These are phyloP conservation scores for Camelus dromedarius DNA, from an alignment of 2,113 vertebrate genomes.

Conservation along the genomic window DNA sequence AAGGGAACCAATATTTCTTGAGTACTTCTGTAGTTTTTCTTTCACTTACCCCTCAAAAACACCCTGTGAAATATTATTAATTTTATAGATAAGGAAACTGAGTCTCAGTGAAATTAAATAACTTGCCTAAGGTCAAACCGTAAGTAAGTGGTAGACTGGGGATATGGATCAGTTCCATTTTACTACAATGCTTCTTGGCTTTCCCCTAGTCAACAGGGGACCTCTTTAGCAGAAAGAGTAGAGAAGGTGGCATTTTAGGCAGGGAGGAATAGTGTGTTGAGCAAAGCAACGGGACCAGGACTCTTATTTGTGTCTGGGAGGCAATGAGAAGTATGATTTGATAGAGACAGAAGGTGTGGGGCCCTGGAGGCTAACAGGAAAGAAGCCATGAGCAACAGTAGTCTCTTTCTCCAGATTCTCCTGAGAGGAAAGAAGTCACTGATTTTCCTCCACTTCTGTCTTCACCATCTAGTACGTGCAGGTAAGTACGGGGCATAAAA, in stretches of 20 bases:
- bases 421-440: neutral
- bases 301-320: neutral
- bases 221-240: neutral
- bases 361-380: neutral
- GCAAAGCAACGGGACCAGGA: neutral
- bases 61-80: neutral
- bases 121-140: neutral
- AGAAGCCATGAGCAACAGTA: neutral
- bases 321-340: neutral
- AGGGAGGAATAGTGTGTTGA: neutral
- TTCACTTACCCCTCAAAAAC: neutral
- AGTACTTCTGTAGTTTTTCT: neutral
- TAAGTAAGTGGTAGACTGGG: neutral
- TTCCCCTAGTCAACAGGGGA: neutral
- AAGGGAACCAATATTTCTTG: neutral
- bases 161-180: neutral
- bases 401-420: neutral
- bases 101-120: neutral
- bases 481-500: neutral
- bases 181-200: neutral
- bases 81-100: rapidly evolving
- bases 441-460: neutral
- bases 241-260: neutral
- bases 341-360: no score
- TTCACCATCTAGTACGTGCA: neutral